Base-by-base conservation (phyloP, 2,888 invertebrate genomes). In the Orthosia gothica region DNA sequence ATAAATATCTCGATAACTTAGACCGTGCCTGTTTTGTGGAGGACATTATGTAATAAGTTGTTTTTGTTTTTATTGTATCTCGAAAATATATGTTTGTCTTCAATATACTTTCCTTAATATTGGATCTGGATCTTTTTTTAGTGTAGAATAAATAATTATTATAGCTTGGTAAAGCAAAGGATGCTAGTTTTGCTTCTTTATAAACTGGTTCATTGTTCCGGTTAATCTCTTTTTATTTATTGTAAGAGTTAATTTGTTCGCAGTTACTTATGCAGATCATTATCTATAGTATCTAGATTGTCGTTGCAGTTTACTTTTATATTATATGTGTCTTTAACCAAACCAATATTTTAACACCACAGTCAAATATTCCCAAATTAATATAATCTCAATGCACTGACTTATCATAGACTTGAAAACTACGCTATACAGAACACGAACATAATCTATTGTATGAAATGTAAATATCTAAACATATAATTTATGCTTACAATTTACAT, bases 391-490 rank as follows among this genome's bases (percentile, higher is more conserved):
- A 62, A 70, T 65, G 58, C 45, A 68, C 68, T 71, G 68, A 82
- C 79, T 78, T 82, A 49, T 52, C 0, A 49, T 57, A 70, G 12
- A 66, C 16, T 50, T 32, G 18, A n/a, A 57, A 18, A 73, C 68
- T 83, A 72, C 64, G 75, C 59, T 74, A 67, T 64, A 83, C 52
- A 50, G 52, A 50, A 62, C 18, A 81, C n/a, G 62, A 85, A 87
- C 76, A 72, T 77, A 87, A 75, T 74, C 58, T 67, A 68, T 67
- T 62, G 26, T 70, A 68, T 69, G 32, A 71, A 20, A 45, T 66
- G 61, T 45, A 74, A 62, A 55, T 66, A 67, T 63, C 69, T 84
- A 73, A 86, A 76, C 67, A 79, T 64, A 75, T 63, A n/a, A 83
- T 54, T 54, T 72, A 26, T 15, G 50, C 45, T 57, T 57, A 79